phyloP scores from a whole-genome alignment of 2,113 vertebrate genomes.

The Furnarius figulus region DNA sequence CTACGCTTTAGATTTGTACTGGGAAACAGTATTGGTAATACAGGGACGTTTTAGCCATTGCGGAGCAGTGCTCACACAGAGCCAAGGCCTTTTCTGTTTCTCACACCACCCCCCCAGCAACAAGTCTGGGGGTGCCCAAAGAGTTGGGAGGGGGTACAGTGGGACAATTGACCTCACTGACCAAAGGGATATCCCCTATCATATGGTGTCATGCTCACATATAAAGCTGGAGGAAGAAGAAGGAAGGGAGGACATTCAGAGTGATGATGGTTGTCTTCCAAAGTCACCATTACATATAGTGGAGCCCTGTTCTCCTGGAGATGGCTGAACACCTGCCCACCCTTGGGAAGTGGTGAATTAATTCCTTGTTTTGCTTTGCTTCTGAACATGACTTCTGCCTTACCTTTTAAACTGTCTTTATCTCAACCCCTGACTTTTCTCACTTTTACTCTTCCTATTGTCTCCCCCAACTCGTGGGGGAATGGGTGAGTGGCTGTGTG shows the following conservation, averaged over 20 bases:
- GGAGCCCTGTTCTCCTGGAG: background rate
- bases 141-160: background rate
- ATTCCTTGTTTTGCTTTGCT: background rate
- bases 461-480: background rate
- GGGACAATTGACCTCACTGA: background rate
- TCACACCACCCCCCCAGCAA: background rate
- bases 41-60: background rate
- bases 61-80: background rate
- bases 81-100: background rate
- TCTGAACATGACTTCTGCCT: background rate
- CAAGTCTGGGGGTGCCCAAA: background rate
- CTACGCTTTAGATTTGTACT: background rate
- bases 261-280: background rate
- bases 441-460: background rate
- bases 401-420: background rate
- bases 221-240: background rate
- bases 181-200: background rate
- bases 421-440: background rate
- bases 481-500: background rate
- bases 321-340: background rate
- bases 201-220: background rate
- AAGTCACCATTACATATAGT: too few relatives aligned
- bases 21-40: background rate
- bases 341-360: background rate
- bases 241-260: background rate